These are phyloP conservation scores for Eonycteris spelaea DNA, from an alignment of 2,113 vertebrate species.

Conservation along the genomic window DNA sequence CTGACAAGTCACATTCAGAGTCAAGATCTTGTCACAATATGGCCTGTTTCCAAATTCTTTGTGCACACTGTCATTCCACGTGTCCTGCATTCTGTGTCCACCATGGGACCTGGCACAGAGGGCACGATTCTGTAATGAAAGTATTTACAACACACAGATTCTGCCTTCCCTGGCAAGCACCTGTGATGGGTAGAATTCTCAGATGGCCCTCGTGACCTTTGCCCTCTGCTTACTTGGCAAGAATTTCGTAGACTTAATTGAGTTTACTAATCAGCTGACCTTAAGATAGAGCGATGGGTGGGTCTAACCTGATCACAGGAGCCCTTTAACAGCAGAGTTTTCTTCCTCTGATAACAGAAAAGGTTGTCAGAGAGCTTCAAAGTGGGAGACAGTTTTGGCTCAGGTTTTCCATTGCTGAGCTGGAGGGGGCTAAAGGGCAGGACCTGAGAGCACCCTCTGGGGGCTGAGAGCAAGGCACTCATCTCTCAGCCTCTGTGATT, in stretches of 20 bases:
- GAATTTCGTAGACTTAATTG: neutral
- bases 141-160: neutral
- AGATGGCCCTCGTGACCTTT: neutral
- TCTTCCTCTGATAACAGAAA: neutral
- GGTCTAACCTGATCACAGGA: neutral
- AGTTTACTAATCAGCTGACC: neutral
- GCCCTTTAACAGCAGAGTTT: neutral
- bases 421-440: neutral
- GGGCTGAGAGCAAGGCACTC: neutral
- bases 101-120: neutral
- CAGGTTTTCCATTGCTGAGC: neutral
- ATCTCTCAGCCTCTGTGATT: neutral
- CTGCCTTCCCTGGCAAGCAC: neutral
- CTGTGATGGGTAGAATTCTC: neutral
- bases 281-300: neutral
- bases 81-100: neutral
- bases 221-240: neutral
- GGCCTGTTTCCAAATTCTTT: neutral
- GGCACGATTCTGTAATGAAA: fast-evolving
- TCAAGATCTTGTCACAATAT: neutral
- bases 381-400: neutral
- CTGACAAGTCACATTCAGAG: neutral
- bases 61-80: neutral
- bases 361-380: neutral
- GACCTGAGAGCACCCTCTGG: neutral